Evolutionary conservation across 1,140 invertebrate genomes (phyloP), one percentile per base, ranked within the genome.

Genomic region (Drosophila biarmipes): DNA sequence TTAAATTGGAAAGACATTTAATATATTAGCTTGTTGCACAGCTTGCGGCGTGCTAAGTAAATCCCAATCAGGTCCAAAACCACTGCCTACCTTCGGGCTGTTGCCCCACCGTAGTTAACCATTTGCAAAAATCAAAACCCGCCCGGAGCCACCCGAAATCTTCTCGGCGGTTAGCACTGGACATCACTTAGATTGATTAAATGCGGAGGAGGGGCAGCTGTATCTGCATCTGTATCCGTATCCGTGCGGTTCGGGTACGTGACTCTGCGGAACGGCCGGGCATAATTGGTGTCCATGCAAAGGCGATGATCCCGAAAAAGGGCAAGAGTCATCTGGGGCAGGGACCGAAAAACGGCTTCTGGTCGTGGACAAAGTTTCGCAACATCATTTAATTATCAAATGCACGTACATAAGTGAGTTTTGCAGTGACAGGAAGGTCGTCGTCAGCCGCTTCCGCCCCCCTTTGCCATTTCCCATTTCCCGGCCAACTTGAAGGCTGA

Each of bases 381-480:
- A 40, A 53, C 72, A 75, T 75, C 54, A 75, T 75, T 76, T 75
- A 58, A 76, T 76, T 76, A 76, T 76, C 72, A 76, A 76, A 67
- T 75, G 72, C 73, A 58, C 53, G 52, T 51, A 66, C 59, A 63
- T 74, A 74, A 56, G 52, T 73, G 61, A 66, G 49, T 69, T 68
- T 68, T 56, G 66, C 49, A 69, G 34, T 69, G 66, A 69, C 64
- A 69, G 63, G 49, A 69, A 69, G 42, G 49, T 48, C 51, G 48
- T 67, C 63, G 53, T 8, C 64, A 19, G 15, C 24, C 38, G 38
- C 38, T 49, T 40, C 56, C 34, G 63, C 2, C 27, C 31, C 31
- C 29, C 10, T 34, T 61, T 12, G 15, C 12, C 42, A 38, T 38
- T 40, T 40, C n/a, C 40, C 51, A 56, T 61, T 59, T 56, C 21